Evolutionary conservation across 2,797 vertebrate species (phyloP), one percentile per base, ranked within the genome.

Genomic region (Crenichthys baileyi): DNA sequence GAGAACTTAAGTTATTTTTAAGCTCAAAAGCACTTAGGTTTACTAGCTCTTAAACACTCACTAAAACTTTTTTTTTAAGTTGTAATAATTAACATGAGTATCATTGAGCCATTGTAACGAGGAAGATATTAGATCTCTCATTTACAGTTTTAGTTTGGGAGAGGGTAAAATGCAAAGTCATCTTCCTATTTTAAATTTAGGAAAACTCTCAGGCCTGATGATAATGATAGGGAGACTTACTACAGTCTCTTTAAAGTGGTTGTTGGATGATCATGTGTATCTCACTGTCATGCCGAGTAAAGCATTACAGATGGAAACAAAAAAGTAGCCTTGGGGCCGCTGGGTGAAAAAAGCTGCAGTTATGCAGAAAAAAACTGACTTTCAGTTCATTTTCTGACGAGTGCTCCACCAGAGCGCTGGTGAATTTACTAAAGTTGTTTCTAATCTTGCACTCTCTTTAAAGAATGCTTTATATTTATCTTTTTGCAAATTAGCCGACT

Each of bases 331-430:
- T 2, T 24, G 29, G 63, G 36, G 20, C 9, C 5, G 41, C 41
- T 67, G 41, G 63, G 36, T 67, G 24, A 67, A 67, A 13, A 67
- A 67, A 67, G 63, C 36, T 5, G 36, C 63, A 67, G 63, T 67
- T 1, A 41, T 24, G 41, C 20, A 67, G 18, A 20, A 67, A 67
- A 67, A 65, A 65, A 20, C 60, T 22, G 61, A 4, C 36, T 7
- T 31, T 39, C 16, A 48, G n/a, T 51, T 71, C 18, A 11, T 51
- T 71, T 29, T 50, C 46, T 18, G 9, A 58, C 36, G 63, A 22
- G 20, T 12, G 36, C 63, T 67, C 36, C 11, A 39, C 24, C 20
- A 22, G 36, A 12, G 20, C 24, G 12, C 36, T 56, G 13, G 50
- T 22, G 1, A 41, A 76, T 61, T 55, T 55, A 39, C 16, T 3